Evolutionary conservation across 2,113 vertebrate genomes (phyloP), one percentile per base, ranked within the genome.

Genomic region (Burhinus oedicnemus): DNA sequence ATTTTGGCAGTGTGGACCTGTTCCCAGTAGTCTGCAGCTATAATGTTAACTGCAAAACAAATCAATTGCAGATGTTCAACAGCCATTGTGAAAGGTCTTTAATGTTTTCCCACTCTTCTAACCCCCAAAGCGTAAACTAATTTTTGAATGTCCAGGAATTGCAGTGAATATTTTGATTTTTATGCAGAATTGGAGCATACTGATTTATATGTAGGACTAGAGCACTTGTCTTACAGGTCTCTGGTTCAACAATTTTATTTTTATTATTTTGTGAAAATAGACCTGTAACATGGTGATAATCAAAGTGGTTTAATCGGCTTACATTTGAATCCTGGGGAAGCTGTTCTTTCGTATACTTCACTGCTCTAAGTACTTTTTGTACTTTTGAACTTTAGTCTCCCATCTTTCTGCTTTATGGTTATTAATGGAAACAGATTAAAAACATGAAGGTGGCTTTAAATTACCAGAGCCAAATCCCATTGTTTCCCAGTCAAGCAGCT

Each of bases 311-410:
- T 95, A 95, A 94, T 94, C 38, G 2, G 96, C 90, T 94, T 95
- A 77, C 4, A 8, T 36, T 32, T 42, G 95, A 90, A 92, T 93
- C 92, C 82, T 74, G 42, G 70, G 81, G 92, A 96, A 90, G 90
- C 84, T 92, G 71, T 65, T 93, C 88, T 76, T 72, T 58, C 3
- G 4, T 94, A 66, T 85, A 77, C 81, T 89, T 93, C 82, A 51
- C 38, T 87, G 93, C 81, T 91, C 80, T 90, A 88, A 96, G 93
- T 86, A 91, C 85, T 95, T 92, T 90, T 79, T 94, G 87, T 95
- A 91, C 95, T 95, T 97, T 87, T 87, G 93, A 97, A 94, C 94
- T 95, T 90, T 6, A 77, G n/a, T 88, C 91, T 96, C 71, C 81
- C 78, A 72, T 96, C 95, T 87, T 90, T 92, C 83, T 95, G 66